Evolutionary conservation across 2,888 invertebrate genomes (phyloP).

Genomic region (Allygus modestus): DNA sequence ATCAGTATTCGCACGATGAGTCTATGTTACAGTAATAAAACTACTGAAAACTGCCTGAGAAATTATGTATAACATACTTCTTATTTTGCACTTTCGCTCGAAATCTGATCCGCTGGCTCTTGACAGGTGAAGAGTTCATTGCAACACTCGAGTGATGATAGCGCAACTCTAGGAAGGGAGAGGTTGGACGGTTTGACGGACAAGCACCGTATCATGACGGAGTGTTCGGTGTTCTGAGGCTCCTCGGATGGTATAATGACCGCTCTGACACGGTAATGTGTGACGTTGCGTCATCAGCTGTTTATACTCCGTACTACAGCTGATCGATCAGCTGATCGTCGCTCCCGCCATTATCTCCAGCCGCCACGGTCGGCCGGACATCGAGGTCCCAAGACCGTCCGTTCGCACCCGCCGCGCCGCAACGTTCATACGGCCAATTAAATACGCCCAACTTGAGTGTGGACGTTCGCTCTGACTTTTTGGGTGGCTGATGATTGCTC

Average conservation of each 20-base stretch:
- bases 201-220: background rate
- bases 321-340: conserved; percentile 13
- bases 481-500: background rate
- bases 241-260: background rate
- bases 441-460: background rate
- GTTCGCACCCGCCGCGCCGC: too few relatives aligned
- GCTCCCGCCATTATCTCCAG: conserved; percentile 26
- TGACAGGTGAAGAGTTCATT: background rate
- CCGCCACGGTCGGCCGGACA: conserved; percentile 17
- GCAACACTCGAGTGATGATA: background rate
- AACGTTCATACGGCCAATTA: conserved; percentile 9
- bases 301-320: background rate
- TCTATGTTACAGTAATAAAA: too few relatives aligned
- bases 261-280: conserved; percentile 26
- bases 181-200: conserved; percentile 26
- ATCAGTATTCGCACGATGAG: too few relatives aligned
- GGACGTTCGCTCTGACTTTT: background rate
- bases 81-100: too few relatives aligned
- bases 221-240: background rate
- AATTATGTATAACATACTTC: too few relatives aligned
- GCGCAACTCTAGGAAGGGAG: conserved; percentile 26
- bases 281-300: conserved; percentile 37
- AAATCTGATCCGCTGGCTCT: too few relatives aligned
- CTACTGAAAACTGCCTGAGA: too few relatives aligned
- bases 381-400: background rate